Percentiles rank a stretch among this genome's conserved stretches.
Conservation (phyloP, 2,888 invertebrate genomes). For the Hecatera dysodea region DNA sequence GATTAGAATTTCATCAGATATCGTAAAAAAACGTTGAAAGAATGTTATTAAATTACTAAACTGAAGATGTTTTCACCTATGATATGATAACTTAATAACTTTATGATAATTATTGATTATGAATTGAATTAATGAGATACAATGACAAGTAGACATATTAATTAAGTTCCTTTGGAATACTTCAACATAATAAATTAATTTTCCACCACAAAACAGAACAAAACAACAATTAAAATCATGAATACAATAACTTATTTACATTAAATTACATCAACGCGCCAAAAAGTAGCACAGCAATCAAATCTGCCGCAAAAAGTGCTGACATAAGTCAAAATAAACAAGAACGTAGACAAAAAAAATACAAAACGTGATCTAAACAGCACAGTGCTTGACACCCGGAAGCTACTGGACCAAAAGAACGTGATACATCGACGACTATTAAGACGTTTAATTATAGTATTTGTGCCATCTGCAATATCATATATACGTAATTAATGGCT, state of each 20-base stretch:
- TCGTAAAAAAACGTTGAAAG: conserved; percentile 14
- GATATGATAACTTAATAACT: not conserved
- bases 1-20: not conserved
- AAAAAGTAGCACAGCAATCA: conserved; percentile 30
- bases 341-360: conserved; percentile 28
- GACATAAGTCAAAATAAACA: conserved; percentile 52
- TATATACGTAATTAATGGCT: conserved; percentile 10
- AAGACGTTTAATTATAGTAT: conserved; percentile 19
- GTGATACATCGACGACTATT: conserved; percentile 4
- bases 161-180: not conserved
- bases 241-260: conserved; percentile 18
- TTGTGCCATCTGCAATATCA: conserved; percentile 1
- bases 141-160: not conserved
- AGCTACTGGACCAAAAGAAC: conserved; percentile 43
- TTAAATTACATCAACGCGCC: conserved; percentile 9
- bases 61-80: not conserved
- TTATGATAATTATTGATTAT: not conserved
- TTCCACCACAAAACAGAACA: not conserved
- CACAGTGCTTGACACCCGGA: conserved; percentile 60
- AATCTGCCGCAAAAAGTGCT: conserved; percentile 28
- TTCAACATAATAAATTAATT: not conserved
- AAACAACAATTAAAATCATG: not conserved
- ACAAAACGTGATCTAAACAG: conserved; percentile 48
- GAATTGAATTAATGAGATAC: not conserved
- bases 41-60: not conserved